Percentiles rank a stretch among this genome's conserved stretches.
Conservation (phyloP, 2,113 vertebrate genomes). For the Phaetusa simplex region DNA sequence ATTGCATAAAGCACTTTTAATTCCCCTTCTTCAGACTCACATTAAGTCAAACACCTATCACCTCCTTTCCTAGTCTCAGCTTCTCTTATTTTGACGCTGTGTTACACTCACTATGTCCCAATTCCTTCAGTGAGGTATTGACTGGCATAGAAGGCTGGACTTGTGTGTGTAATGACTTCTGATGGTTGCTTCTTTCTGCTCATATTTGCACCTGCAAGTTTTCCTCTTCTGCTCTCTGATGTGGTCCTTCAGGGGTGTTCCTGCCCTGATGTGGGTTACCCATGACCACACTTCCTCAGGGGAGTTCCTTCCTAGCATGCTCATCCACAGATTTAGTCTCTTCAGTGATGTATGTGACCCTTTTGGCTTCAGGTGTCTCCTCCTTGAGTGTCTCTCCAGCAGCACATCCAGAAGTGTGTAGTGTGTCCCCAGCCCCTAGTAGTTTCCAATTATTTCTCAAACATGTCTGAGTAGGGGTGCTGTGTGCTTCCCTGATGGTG, state of each 20-base stretch:
- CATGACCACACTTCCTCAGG: no score
- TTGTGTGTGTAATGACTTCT: neutral
- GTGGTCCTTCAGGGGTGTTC: neutral
- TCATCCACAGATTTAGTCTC: neutral
- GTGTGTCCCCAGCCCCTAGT: neutral
- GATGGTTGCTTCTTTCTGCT: neutral
- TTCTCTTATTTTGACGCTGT: neutral
- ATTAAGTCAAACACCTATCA: neutral
- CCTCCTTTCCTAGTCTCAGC: neutral
- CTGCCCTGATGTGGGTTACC: neutral
- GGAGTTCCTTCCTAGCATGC: fast-evolving
- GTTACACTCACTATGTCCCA: neutral
- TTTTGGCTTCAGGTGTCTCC: neutral
- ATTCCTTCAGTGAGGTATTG: neutral
- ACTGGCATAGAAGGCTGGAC: neutral
- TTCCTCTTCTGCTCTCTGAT: neutral
- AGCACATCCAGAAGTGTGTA: neutral
- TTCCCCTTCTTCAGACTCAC: neutral
- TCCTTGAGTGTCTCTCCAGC: neutral
- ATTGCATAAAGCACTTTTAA: neutral
- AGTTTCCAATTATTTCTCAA: neutral
- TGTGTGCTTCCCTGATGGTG: neutral
- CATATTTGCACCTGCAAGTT: neutral
- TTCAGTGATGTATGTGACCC: neutral
- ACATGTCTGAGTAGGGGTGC: fast-evolving